Base-by-base conservation (phyloP, 2,797 vertebrate species). In the Iguana delicatissima region DNA sequence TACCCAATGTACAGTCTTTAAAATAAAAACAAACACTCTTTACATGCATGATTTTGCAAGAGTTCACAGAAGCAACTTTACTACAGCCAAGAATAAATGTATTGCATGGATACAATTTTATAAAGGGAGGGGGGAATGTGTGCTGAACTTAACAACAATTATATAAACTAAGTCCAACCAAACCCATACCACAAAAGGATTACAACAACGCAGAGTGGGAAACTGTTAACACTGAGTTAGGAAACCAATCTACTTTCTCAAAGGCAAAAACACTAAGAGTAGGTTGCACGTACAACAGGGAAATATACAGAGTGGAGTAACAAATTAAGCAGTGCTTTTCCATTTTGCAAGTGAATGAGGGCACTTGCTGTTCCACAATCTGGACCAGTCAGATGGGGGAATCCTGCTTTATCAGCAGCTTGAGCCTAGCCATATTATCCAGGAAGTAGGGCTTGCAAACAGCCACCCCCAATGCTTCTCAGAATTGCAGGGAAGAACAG, bases 361-460 rank as follows among this genome's bases (percentile, higher is more conserved):
- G 86, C 0, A 12, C 87, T 93, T 69, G 88, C 91, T 18, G 0
- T 88, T 91, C 95, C 90, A 84, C 92, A 90, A 93, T 77, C 91
- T 89, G 92, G 85, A 76, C 91, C 92, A 93, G 91, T 89, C 55
- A 95, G 96, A 95, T 91, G 94, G 93, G 93, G 86, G 93, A 94
- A 94, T 95, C 94, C 89, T 92, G 94, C 94, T 94, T 96, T 95
- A 92, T 93, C 93, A 93, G 93, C 93, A 89, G 84, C 84, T 90
- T 90, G 50, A 52, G 94, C 95, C 88, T 82, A 92, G 94, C 92
- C 84, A 92, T 94, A 94, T 94, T 95, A n/a, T 88, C 92, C 95
- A 95, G 94, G 96, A 96, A 97, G 93, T 91, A n/a, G 81, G 29
- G 91, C 73, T 91, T 73, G 14, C 89, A 16, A 86, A 93, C 76